phyloP scores from a whole-genome alignment of 2,797 vertebrate species.

The Mastacembelus armatus region DNA sequence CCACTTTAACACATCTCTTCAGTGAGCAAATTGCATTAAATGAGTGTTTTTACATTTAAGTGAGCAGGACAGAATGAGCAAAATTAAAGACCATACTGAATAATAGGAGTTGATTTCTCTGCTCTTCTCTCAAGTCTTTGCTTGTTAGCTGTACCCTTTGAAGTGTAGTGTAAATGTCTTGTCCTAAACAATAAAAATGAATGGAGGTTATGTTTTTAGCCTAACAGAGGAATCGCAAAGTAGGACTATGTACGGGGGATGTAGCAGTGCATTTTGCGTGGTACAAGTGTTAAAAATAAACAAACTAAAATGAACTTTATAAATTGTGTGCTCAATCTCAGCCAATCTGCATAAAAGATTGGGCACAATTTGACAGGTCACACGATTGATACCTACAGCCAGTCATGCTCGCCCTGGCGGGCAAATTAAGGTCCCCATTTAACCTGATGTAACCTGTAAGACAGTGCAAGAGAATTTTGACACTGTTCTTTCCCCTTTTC shows the following conservation, averaged over 20 bases:
- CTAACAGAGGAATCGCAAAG: constrained; percentile 13
- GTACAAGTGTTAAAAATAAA: not conserved
- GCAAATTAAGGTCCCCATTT: too few relatives aligned
- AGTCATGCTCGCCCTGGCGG: too few relatives aligned
- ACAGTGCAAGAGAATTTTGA: too few relatives aligned
- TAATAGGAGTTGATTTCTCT: constrained; percentile 18
- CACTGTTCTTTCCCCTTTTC: too few relatives aligned
- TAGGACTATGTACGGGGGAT: constrained; percentile 22
- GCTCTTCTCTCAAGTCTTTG: constrained; percentile 16
- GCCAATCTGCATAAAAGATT: too few relatives aligned
- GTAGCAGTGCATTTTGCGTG: not conserved
- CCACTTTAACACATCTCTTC: constrained; percentile 21
- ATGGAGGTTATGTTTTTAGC: constrained; percentile 20
- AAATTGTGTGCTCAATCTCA: not conserved
- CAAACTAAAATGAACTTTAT: not conserved
- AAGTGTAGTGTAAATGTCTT: constrained; percentile 9
- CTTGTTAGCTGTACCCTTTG: constrained; percentile 30
- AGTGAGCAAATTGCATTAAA: constrained; percentile 27
- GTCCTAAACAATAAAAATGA: constrained; percentile 19
- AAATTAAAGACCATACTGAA: constrained; percentile 26
- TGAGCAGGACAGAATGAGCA: constrained; percentile 5
- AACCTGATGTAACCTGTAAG: too few relatives aligned
- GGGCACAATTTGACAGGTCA: too few relatives aligned
- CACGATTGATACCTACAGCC: too few relatives aligned
- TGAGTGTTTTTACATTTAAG: constrained; percentile 25